A percentile compares a stretch with the other conserved stretches of the same genome.
These are phyloP conservation scores for Nemapogon koenigi DNA, from an alignment of 2,888 invertebrate species.

Conservation along the genomic window DNA sequence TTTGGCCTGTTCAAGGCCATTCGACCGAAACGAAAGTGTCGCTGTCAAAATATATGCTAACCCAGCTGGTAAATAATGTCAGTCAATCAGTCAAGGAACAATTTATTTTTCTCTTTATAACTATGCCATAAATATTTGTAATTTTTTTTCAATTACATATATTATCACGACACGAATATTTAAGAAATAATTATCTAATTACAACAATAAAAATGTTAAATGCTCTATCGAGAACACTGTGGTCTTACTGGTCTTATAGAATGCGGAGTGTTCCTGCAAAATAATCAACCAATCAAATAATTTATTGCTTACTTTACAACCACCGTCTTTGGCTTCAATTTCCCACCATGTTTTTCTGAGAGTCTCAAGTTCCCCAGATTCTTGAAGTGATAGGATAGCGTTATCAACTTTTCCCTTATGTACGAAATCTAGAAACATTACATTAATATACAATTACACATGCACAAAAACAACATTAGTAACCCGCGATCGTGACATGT, in stretches of 20 bases:
- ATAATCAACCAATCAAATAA: background rate
- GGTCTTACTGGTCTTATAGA: background rate
- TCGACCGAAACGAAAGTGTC: too few relatives aligned
- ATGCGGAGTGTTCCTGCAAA: background rate
- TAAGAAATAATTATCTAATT: too few relatives aligned
- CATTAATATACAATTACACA: slow-evolving; percentile 2
- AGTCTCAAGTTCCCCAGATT: slow-evolving; percentile 76
- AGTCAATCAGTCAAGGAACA: too few relatives aligned
- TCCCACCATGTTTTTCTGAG: slow-evolving; percentile 94
- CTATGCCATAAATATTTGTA: too few relatives aligned
- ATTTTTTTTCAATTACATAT: too few relatives aligned
- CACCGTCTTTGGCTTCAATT: slow-evolving; percentile 64
- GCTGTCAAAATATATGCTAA: too few relatives aligned
- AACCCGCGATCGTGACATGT: background rate
- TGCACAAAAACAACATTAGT: too few relatives aligned
- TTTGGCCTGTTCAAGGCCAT: too few relatives aligned
- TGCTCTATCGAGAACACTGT: background rate
- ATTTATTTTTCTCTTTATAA: too few relatives aligned
- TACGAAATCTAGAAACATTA: slow-evolving; percentile 68
- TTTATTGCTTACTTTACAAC: slow-evolving; percentile 35
- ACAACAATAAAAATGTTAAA: too few relatives aligned
- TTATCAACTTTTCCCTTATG: slow-evolving; percentile 78
- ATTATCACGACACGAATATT: too few relatives aligned
- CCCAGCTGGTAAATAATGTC: too few relatives aligned
- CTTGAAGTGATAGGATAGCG: slow-evolving; percentile 87